Evolutionary conservation across 1,140 invertebrate genomes (phyloP).

Genomic region (Grapholita molesta): DNA sequence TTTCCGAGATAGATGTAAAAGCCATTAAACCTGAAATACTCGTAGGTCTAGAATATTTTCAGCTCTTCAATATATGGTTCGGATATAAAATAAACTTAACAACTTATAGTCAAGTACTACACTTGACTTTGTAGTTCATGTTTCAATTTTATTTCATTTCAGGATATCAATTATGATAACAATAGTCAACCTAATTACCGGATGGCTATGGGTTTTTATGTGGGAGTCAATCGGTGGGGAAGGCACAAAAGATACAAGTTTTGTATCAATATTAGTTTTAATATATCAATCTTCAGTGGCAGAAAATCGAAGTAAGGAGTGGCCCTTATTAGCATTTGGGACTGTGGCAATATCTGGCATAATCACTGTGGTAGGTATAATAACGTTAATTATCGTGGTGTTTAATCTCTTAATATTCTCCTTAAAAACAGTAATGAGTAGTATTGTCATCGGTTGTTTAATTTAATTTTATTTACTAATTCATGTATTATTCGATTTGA

Average conservation of each 20-base stretch:
- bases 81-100: too few species aligned
- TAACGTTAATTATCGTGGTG: background rate
- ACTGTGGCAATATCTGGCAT: conserved; percentile 57
- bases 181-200: conserved; percentile 53
- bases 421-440: too few species aligned
- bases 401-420: too few species aligned
- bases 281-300: conserved; percentile 68
- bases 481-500: too few species aligned
- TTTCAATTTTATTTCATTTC: conserved; percentile 35
- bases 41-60: too few species aligned
- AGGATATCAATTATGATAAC: conserved; percentile 59
- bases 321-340: conserved; percentile 54
- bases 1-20: too few species aligned
- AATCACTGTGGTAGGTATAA: conserved; percentile 49
- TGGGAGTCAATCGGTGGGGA: conserved; percentile 57
- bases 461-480: too few species aligned
- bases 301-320: conserved; percentile 52
- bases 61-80: too few species aligned
- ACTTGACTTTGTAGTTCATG: too few species aligned
- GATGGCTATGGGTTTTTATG: conserved; percentile 64
- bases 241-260: conserved; percentile 48
- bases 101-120: too few species aligned
- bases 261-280: conserved; percentile 59
- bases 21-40: too few species aligned
- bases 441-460: too few species aligned